Conservation (phyloP, 2,113 vertebrate species). For the Etheostoma cragini region DNA sequence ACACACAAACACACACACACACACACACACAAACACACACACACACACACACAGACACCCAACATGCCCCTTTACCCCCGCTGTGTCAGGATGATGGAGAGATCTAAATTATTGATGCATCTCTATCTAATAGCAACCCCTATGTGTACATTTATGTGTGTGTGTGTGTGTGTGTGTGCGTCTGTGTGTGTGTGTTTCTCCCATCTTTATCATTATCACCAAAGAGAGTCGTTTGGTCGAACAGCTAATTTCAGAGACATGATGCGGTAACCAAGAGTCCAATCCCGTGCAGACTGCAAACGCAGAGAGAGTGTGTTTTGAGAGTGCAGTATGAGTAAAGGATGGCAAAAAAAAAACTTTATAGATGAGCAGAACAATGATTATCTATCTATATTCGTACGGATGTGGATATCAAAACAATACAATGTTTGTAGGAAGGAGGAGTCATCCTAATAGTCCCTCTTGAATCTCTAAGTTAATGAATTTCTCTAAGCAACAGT, state of each 20-base stretch:
- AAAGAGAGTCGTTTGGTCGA: constrained; percentile 54
- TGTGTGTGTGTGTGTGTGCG: background rate
- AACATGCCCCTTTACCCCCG: constrained; percentile 42
- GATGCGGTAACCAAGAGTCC: constrained; percentile 35
- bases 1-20: constrained; percentile 2
- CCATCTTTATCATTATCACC: constrained; percentile 50
- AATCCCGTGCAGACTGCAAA: constrained; percentile 9
- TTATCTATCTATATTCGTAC: background rate
- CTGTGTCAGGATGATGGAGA: constrained; percentile 72
- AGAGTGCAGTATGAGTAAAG: background rate
- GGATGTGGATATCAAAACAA: constrained; percentile 19
- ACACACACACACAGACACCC: constrained; percentile 21
- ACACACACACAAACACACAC: background rate
- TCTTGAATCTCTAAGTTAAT: constrained; percentile 19
- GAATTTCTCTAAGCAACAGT: constrained; percentile 26
- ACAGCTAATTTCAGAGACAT: constrained; percentile 55
- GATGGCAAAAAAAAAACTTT: background rate
- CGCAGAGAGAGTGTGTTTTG: background rate
- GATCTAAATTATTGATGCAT: constrained; percentile 80
- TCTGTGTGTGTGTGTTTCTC: constrained; percentile 49
- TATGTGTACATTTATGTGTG: constrained; percentile 23
- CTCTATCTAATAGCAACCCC: constrained; percentile 70
- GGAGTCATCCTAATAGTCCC: constrained; percentile 39
- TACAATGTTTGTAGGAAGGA: constrained; percentile 21
- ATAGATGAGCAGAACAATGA: background rate